These are phyloP conservation scores for Trissonchulus sp. DNA, from an alignment of 2,888 invertebrate species.

Conservation along the genomic window DNA sequence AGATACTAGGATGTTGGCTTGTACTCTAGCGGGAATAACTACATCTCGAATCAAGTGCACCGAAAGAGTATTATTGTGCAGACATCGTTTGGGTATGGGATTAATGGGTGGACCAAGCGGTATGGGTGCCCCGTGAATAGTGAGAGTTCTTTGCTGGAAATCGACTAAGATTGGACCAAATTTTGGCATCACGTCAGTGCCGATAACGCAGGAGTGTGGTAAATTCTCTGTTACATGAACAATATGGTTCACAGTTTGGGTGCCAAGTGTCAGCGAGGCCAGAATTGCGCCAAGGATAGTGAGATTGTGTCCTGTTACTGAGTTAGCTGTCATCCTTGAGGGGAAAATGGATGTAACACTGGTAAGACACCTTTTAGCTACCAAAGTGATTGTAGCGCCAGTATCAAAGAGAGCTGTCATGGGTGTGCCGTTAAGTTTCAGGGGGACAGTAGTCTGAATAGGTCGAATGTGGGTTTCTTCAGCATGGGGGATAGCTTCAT, in stretches of 20 bases:
- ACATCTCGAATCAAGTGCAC: too few species aligned
- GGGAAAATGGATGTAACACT: too few species aligned
- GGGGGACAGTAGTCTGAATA: background rate
- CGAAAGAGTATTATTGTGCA: too few species aligned
- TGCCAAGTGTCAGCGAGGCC: background rate
- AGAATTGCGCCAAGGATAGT: background rate
- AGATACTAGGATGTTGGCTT: too few species aligned
- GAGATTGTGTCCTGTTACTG: background rate
- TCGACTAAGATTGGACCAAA: background rate
- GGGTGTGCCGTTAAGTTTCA: background rate
- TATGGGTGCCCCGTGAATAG: background rate
- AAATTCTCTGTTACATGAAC: background rate
- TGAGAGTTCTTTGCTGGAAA: background rate
- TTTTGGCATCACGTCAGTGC: background rate
- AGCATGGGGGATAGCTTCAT: too few species aligned
- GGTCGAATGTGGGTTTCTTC: too few species aligned
- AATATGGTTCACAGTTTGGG: background rate
- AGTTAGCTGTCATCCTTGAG: too few species aligned
- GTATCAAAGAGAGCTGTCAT: background rate
- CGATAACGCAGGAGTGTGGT: background rate
- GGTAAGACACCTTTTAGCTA: too few species aligned
- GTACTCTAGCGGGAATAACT: too few species aligned
- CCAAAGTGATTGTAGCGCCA: conserved; percentile 1
- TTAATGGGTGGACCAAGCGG: too few species aligned
- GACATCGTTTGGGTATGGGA: too few species aligned